phyloP scores from a whole-genome alignment of 2,888 invertebrate species.

The Aporophyla lueneburgensis region DNA sequence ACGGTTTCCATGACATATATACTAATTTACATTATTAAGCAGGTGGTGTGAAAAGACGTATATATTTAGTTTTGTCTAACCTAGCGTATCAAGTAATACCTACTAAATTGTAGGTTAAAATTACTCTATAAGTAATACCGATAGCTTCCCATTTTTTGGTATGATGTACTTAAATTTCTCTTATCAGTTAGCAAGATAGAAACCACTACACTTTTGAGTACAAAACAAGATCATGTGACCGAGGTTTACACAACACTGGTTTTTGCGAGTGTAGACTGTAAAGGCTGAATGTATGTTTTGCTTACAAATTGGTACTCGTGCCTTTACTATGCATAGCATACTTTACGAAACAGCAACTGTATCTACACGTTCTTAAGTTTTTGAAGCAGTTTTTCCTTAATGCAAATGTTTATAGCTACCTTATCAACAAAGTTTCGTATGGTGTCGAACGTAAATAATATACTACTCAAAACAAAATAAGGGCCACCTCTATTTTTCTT shows the following conservation, averaged over 20 bases:
- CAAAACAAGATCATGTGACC: constrained; percentile 13
- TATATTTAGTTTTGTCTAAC: background rate
- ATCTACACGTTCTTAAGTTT: background rate
- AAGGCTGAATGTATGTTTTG: background rate
- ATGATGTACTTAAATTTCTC: background rate
- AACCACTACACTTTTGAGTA: background rate
- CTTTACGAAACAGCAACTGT: background rate
- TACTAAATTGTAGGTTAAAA: background rate
- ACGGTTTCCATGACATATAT: background rate
- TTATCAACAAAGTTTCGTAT: background rate
- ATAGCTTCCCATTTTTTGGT: background rate
- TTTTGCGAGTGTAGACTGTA: background rate
- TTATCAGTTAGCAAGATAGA: background rate
- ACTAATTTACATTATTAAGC: background rate
- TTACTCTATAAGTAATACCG: background rate
- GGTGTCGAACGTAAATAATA: no score
- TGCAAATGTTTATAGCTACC: background rate
- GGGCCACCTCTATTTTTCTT: no score
- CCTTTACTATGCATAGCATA: background rate
- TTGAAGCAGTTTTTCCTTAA: constrained; percentile 42
- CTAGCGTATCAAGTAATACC: background rate
- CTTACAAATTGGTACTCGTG: constrained; percentile 12
- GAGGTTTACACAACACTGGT: background rate
- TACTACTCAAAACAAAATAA: no score
- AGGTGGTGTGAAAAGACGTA: background rate